These are phyloP conservation scores for Apostichopus leukothele DNA, from an alignment of 53 echinoderm and acorn worm species.

Conservation along the genomic window DNA sequence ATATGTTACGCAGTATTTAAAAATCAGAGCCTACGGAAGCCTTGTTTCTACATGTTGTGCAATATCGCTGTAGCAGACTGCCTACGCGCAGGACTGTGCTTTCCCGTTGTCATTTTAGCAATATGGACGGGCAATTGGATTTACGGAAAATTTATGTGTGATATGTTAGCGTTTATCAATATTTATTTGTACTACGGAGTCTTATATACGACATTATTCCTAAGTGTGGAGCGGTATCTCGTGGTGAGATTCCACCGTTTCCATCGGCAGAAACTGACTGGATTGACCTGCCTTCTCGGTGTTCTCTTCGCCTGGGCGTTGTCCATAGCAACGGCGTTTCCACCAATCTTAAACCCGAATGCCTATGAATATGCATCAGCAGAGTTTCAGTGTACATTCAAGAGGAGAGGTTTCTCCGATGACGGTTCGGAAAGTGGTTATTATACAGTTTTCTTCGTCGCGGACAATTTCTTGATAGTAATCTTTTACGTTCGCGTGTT, in stretches of 20 bases:
- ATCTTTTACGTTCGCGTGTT: slow-evolving; percentile 88
- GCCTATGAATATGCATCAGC: slow-evolving; percentile 74
- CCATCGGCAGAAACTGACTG: slow-evolving; percentile 88
- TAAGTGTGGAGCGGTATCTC: slow-evolving; percentile 89
- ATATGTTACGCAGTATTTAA: slow-evolving; percentile 75
- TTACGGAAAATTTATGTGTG: slow-evolving; percentile 83
- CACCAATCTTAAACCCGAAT: slow-evolving; percentile 83
- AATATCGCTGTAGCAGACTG: slow-evolving; percentile 92
- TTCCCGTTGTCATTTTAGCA: slow-evolving; percentile 81
- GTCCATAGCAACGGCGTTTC: slow-evolving; percentile 92
- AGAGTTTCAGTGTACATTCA: slow-evolving; percentile 92
- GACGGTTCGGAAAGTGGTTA: slow-evolving; percentile 76
- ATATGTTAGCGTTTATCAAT: slow-evolving; percentile 92
- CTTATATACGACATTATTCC: slow-evolving; percentile 79
- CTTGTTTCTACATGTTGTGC: slow-evolving; percentile 91
- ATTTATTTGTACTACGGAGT: slow-evolving; percentile 89
- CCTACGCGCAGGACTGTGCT: slow-evolving; percentile 77
- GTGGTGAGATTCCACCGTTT: slow-evolving; percentile 91
- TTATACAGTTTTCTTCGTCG: slow-evolving; percentile 80
- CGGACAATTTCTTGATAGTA: slow-evolving; percentile 73
- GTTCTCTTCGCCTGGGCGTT: slow-evolving; percentile 89
- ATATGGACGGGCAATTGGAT: slow-evolving; percentile 77
- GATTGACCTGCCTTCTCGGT: slow-evolving; percentile 73
- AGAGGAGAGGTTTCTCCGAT: slow-evolving; percentile 41
- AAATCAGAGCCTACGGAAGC: slow-evolving; percentile 72